Conservation (phyloP, 2,888 invertebrate species). For the Ommatoiulus sabulosus region DNA sequence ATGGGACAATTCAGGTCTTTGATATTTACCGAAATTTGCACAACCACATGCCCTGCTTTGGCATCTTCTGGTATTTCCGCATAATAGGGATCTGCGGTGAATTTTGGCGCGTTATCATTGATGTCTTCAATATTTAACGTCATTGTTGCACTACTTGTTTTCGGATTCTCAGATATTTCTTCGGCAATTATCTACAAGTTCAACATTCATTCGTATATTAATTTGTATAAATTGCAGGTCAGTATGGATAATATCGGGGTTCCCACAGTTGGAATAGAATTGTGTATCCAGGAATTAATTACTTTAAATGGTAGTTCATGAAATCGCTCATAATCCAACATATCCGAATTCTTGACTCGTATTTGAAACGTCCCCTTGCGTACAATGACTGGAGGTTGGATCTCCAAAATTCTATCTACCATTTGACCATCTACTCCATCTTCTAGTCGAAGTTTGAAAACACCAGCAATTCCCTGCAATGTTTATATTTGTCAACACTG, state of each 20-base stretch:
- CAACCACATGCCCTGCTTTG: conserved; percentile 78
- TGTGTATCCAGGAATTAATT: too few relatives aligned
- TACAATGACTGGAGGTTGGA: conserved; percentile 78
- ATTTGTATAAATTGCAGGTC: too few relatives aligned
- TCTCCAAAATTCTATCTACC: conserved; percentile 78
- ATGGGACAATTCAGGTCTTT: neutral
- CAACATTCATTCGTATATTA: neutral
- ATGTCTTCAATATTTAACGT: conserved; percentile 85
- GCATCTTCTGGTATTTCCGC: conserved; percentile 85
- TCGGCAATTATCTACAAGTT: conserved; percentile 79
- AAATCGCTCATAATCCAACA: conserved; percentile 86
- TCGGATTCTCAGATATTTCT: conserved; percentile 75
- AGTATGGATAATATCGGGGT: too few relatives aligned
- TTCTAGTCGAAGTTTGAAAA: conserved; percentile 81
- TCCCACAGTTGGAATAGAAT: too few relatives aligned
- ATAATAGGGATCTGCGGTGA: conserved; percentile 79
- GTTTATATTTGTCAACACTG: too few relatives aligned
- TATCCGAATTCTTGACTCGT: conserved; percentile 82
- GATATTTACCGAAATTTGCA: conserved; percentile 70
- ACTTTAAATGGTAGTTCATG: conserved; percentile 66
- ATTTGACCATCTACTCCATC: conserved; percentile 79
- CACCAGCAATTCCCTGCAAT: conserved; percentile 79
- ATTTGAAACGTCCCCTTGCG: conserved; percentile 77
- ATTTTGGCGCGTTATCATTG: conserved; percentile 89
- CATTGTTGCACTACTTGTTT: conserved; percentile 74